Evolutionary conservation across 1,140 invertebrate species (phyloP).

Genomic region (Bombus sibiricus): DNA sequence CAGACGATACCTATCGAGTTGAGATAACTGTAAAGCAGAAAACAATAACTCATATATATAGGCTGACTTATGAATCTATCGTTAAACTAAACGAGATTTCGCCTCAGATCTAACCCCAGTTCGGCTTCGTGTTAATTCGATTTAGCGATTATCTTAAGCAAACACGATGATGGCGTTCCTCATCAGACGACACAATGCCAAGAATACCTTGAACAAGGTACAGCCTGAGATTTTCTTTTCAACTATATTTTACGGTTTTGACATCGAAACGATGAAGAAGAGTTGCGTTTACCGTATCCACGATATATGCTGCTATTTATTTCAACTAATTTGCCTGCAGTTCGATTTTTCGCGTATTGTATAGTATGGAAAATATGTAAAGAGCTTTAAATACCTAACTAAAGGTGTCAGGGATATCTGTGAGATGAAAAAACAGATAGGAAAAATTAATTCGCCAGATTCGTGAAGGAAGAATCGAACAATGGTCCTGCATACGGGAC

Average conservation of each 20-base stretch:
- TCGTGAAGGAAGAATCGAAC: neutral
- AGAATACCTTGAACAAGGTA: neutral
- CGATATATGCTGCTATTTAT: too few species aligned
- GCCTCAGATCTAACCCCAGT: neutral
- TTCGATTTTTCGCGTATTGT: neutral
- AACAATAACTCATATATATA: constrained; percentile 3
- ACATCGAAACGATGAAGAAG: neutral
- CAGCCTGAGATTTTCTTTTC: neutral
- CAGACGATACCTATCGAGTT: neutral
- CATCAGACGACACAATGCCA: neutral
- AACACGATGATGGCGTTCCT: constrained; percentile 4
- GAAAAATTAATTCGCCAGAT: constrained; percentile 4
- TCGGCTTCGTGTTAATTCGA: neutral
- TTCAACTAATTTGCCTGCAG: neutral
- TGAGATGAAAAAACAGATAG: neutral
- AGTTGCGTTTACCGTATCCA: neutral
- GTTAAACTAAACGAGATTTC: constrained; percentile 7
- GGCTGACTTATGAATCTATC: constrained; percentile 11
- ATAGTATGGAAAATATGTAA: too few species aligned
- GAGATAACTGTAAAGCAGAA: neutral
- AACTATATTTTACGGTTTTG: neutral
- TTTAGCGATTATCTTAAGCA: neutral
- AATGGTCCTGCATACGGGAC: neutral
- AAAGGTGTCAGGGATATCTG: too few species aligned
- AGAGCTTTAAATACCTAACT: neutral